phyloP scores from a whole-genome alignment of 2,113 vertebrate species.

The Saguinus imperator region DNA sequence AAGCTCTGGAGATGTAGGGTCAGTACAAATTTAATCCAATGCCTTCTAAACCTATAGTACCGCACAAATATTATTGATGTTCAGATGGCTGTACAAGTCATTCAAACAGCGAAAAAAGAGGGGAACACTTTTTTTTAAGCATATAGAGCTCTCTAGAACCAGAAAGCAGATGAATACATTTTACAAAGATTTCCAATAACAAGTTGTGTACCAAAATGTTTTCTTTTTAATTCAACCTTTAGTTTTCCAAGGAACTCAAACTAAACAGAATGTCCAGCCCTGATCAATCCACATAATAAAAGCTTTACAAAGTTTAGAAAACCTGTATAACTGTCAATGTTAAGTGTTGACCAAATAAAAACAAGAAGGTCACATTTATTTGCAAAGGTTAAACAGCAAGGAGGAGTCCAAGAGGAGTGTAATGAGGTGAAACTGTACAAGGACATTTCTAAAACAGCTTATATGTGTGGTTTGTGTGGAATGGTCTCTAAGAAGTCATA shows the following conservation, averaged over 20 bases:
- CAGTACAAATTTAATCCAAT: background rate
- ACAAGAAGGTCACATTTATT: constrained; percentile 4
- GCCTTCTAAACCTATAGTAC: background rate
- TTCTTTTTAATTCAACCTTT: constrained; percentile 8
- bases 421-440: constrained; percentile 45
- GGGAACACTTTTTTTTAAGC: background rate
- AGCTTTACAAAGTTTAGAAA: background rate
- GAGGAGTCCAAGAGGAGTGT: constrained; percentile 28
- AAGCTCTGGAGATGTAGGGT: background rate
- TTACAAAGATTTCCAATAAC: background rate
- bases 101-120: background rate
- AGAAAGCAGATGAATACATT: background rate
- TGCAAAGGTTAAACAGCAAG: constrained; percentile 46
- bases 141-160: background rate
- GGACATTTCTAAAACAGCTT: constrained; percentile 44
- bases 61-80: background rate
- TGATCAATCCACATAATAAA: background rate
- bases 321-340: background rate
- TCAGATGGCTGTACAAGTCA: background rate
- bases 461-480: constrained; percentile 50
- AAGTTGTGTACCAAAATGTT: background rate
- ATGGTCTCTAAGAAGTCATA: constrained; percentile 56
- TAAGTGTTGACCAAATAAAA: background rate
- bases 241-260: background rate
- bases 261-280: background rate